Evolutionary conservation across 2,888 invertebrate genomes (phyloP), one percentile per base, ranked within the genome.

Genomic region (Agonopterix alstromeriana): DNA sequence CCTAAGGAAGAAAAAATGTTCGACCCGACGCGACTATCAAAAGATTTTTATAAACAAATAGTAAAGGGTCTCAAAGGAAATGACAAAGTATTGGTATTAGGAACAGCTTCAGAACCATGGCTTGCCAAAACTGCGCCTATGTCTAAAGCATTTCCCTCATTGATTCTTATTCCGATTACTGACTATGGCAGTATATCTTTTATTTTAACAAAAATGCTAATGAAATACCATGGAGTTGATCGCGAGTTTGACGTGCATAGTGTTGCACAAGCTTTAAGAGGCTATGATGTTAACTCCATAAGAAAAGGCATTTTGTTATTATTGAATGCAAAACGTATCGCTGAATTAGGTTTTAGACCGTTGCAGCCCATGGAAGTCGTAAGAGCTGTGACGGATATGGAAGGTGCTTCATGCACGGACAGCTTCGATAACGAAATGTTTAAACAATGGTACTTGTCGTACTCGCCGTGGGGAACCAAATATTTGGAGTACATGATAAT

Each of bases 1-100:
- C 92, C 93, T 0, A 82, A 87, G 53, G 89, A 90, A 43, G 93
- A 94, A 55, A 91, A 91, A 73, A 74, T 87, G 12, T 73, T 87
- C 10, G 92, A 94, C 56, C 95, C 95, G 0, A 94, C 93, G 58
- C 84, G 93, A 46, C 76, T 96, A 36, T 92, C 92, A 46, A 92
- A 90, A 62, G 90, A 93, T 46, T 81, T 95, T 48, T 90, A 90
- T 10, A 94, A 94, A 74, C 85, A 86, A 52, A 84, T 95, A n/a
- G 75, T 95, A 12, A 95, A 94, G 67, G 90, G 89, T 0, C 91
- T 96, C 46, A 89, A 82, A 35, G 70, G 82, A 0, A 90, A 91
- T 2, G 95, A 96, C 70, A 89, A 92, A 57, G 89, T 95, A 36
- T 73, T 94, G 50, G 83, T 96, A 36, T 77, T 96, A 53, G 94